Evolutionary conservation across 2,797 vertebrate genomes (phyloP).

Genomic region (Lophius americanus): DNA sequence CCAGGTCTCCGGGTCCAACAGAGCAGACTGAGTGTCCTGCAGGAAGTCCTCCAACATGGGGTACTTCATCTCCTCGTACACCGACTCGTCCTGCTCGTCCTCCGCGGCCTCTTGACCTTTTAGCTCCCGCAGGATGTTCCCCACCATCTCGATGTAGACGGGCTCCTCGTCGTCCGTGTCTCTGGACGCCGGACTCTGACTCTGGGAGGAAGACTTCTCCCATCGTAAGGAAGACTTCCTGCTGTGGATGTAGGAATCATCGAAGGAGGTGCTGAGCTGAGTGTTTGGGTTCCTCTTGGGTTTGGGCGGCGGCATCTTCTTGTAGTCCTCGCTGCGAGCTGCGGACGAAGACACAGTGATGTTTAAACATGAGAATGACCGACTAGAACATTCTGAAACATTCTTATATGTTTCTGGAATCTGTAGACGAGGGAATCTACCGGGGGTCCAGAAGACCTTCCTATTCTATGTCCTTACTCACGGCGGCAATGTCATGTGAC

Average conservation of each 20-base stretch:
- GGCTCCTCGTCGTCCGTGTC: slow-evolving; percentile 91
- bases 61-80: slow-evolving; percentile 99
- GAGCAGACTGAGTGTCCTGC: slow-evolving; percentile 86
- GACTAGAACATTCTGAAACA: too few species aligned
- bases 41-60: slow-evolving; percentile 87
- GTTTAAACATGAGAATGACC: neutral
- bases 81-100: slow-evolving; percentile 91
- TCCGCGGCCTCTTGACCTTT: slow-evolving; percentile 79
- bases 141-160: slow-evolving; percentile 98
- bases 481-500: too few species aligned
- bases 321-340: slow-evolving; percentile 87
- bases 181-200: slow-evolving; percentile 80
- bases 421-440: too few species aligned
- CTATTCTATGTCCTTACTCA: too few species aligned
- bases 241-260: slow-evolving; percentile 89
- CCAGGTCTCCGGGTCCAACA: slow-evolving; percentile 79
- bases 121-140: slow-evolving; percentile 90
- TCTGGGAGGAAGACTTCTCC: slow-evolving; percentile 85
- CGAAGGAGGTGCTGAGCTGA: slow-evolving; percentile 95
- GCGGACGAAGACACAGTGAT: slow-evolving; percentile 48
- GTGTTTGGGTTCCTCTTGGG: slow-evolving; percentile 97
- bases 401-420: too few species aligned
- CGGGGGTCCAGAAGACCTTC: too few species aligned
- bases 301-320: slow-evolving; percentile 94
- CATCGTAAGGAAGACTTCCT: slow-evolving; percentile 73